These are phyloP conservation scores for Cantharis lateralis DNA, from an alignment of 2,888 invertebrate species.

Conservation along the genomic window DNA sequence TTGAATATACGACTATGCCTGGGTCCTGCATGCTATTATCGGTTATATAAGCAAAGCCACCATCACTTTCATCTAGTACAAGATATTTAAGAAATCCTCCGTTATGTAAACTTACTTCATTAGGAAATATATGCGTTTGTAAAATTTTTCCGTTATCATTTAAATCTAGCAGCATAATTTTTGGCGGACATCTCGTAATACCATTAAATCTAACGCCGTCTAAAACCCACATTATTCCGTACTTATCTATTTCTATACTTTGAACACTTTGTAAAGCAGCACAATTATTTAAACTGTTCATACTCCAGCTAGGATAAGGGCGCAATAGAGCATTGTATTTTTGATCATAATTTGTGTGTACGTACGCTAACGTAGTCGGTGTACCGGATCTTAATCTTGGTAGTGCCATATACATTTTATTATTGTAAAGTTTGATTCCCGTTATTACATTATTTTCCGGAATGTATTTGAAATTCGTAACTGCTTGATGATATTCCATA, in stretches of 20 bases:
- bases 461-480: slow-evolving; percentile 64
- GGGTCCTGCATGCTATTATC: slow-evolving; percentile 70
- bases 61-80: slow-evolving; percentile 71
- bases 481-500: slow-evolving; percentile 61
- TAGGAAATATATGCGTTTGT: slow-evolving; percentile 65
- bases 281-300: slow-evolving; percentile 63
- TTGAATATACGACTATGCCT: slow-evolving; percentile 72
- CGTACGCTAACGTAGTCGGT: slow-evolving; percentile 69
- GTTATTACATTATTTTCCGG: slow-evolving; percentile 70
- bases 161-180: slow-evolving; percentile 69
- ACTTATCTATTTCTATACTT: slow-evolving; percentile 73
- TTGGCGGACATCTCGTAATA: slow-evolving; percentile 66
- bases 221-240: slow-evolving; percentile 71
- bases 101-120: slow-evolving; percentile 60
- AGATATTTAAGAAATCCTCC: slow-evolving; percentile 70
- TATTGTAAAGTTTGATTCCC: slow-evolving; percentile 70
- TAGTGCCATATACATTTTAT: slow-evolving; percentile 68
- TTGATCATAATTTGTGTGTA: slow-evolving; percentile 45
- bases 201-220: slow-evolving; percentile 70
- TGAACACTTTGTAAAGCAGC: slow-evolving; percentile 72
- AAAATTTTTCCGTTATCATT: slow-evolving; percentile 58
- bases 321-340: slow-evolving; percentile 61
- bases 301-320: slow-evolving; percentile 73
- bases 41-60: slow-evolving; percentile 72
- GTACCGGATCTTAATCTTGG: slow-evolving; percentile 71